Evolutionary conservation across 2,113 vertebrate species (phyloP).

Genomic region (Strigops habroptila): DNA sequence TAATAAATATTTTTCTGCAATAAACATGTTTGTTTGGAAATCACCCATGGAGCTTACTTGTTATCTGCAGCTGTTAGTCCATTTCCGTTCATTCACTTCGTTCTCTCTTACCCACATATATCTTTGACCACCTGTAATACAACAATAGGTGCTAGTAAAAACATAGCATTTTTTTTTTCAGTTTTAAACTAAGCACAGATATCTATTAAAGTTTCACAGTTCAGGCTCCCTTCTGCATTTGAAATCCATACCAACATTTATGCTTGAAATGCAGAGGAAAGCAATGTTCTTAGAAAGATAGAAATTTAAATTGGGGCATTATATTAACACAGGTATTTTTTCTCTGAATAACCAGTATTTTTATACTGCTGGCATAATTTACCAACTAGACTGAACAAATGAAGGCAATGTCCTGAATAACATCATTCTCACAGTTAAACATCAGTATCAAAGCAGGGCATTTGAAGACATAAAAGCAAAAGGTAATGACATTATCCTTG

Average conservation of each 20-base stretch:
- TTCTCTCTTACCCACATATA: background rate
- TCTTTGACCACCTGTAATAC: background rate
- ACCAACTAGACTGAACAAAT: background rate
- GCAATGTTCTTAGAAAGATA: background rate
- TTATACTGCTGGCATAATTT: background rate
- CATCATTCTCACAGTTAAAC: background rate
- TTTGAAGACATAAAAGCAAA: constrained; percentile 25
- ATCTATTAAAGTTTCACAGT: background rate
- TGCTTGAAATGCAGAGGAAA: background rate
- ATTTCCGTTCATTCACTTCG: background rate
- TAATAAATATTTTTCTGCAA: background rate
- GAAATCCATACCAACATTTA: background rate
- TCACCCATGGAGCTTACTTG: background rate
- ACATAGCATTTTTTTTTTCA: background rate
- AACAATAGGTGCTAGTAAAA: background rate
- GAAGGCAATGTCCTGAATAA: background rate
- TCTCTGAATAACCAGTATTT: background rate
- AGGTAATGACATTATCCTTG: constrained; percentile 45
- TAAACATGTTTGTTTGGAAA: background rate
- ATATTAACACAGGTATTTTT: background rate
- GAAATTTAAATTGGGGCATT: background rate
- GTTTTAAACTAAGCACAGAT: background rate
- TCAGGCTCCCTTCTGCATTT: background rate
- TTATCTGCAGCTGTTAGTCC: background rate
- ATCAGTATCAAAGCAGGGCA: background rate